Evolutionary conservation across 2,888 invertebrate genomes (phyloP).

Genomic region (Listrodromus nycthemerus): DNA sequence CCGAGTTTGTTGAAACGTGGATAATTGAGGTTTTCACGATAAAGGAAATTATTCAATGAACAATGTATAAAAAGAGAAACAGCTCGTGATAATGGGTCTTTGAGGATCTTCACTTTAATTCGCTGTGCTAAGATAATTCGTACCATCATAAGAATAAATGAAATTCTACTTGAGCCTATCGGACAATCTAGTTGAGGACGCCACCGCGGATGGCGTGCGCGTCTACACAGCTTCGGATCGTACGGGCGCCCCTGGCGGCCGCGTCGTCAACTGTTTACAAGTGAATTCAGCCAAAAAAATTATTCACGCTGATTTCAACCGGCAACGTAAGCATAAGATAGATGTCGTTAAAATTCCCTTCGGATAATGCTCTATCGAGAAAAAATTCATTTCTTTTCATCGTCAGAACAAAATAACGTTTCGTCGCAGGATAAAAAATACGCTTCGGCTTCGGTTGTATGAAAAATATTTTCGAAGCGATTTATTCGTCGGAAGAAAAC

Average conservation of each 20-base stretch:
- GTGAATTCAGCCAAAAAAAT: neutral
- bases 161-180: neutral
- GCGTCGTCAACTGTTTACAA: neutral
- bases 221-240: neutral
- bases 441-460: neutral
- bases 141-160: neutral
- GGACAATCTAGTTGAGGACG: neutral
- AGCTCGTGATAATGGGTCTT: neutral
- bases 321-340: neutral
- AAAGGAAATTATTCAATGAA: neutral
- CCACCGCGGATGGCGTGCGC: neutral
- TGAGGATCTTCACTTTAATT: neutral
- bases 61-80: neutral
- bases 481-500: slow-evolving; percentile 44
- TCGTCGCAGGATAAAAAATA: neutral
- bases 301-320: neutral
- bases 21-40: neutral
- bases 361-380: too few species aligned
- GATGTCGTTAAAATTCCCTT: too few species aligned
- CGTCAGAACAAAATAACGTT: neutral
- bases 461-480: slow-evolving; percentile 62
- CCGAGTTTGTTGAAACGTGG: slow-evolving; percentile 7
- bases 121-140: neutral
- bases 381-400: neutral
- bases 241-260: neutral